Evolutionary conservation across 2,113 vertebrate species (phyloP).

Genomic region (Gorsachius goisagi): DNA sequence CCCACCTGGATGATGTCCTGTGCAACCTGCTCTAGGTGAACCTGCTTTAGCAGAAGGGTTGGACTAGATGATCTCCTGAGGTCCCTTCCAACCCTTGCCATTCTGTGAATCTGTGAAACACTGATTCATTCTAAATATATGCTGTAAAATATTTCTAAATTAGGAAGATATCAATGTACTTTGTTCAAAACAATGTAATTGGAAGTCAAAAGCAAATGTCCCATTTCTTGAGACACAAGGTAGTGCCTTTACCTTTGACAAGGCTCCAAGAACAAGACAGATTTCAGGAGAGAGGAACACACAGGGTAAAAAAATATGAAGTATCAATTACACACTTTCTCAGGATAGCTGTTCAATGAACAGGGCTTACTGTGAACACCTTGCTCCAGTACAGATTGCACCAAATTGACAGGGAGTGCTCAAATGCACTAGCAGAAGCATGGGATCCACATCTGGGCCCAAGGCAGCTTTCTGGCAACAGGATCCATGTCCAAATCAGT

Average conservation of each 20-base stretch:
- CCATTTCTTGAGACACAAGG: rapidly evolving
- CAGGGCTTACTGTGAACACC: not conserved
- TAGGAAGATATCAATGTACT: not conserved
- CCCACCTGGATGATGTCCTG: too few species aligned
- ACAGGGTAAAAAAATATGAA: not conserved
- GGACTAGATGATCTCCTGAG: too few species aligned
- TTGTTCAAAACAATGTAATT: not conserved
- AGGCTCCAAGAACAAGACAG: not conserved
- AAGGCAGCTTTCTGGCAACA: not conserved
- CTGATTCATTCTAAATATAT: not conserved
- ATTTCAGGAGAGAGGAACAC: not conserved
- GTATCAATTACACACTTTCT: not conserved
- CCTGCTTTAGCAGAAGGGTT: too few species aligned
- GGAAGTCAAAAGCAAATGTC: not conserved
- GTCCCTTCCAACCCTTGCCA: too few species aligned
- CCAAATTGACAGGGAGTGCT: not conserved
- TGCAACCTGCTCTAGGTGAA: too few species aligned
- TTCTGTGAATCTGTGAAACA: too few species aligned
- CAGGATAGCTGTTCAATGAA: not conserved
- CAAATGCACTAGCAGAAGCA: not conserved
- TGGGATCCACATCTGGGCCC: not conserved
- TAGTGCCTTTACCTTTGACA: not conserved
- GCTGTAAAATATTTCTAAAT: not conserved
- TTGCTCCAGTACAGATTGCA: not conserved
- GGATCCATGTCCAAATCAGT: not conserved